Evolutionary conservation across 2,888 invertebrate species (phyloP), one percentile per base, ranked within the genome.

Genomic region (Calephelis perditalis): DNA sequence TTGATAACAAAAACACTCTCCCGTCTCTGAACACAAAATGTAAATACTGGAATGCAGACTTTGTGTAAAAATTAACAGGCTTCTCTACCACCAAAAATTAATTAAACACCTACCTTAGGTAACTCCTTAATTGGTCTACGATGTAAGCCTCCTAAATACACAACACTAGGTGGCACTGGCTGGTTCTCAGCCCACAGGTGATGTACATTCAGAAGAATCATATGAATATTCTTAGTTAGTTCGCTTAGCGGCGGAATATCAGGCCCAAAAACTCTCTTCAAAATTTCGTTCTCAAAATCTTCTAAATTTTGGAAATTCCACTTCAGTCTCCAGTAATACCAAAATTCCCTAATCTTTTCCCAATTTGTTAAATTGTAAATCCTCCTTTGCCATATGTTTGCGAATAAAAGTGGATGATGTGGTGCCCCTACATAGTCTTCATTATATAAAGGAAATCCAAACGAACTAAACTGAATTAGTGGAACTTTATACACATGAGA

Each of bases 81-180:
- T 26, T 26, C 40, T 40, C 3, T 40, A 6, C 40, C 40, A 40
- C 40, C 9, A 45, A 7, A 45, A 10, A 45, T 45, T 43, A 43
- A 45, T 2, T 36, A 45, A 46, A 47, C 7, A 47, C 58, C 49
- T 59, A 65, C 65, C 62, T 62, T 10, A 7, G 84, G 83, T 58
- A 90, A 66, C 7, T 77, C 69, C 57, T 79, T 73, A 7, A 71
- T 58, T 5, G 73, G 70, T 26, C 70, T 71, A 46, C 79, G 72
- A 61, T 86, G 85, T 56, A 83, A 70, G n/a, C 86, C 86, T 43
- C 86, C 85, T 59, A 86, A 75, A 58, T 77, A 79, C 5, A 89
- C 64, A 9, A 84, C 71, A 62, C 74, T 77, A 0, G 87, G 83
- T 6, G 86, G 77, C 7, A 81, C 69, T 2, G 91, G 87, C 12